Conservation (phyloP, 2,797 vertebrate species). For the Urosaurus nigricauda region DNA sequence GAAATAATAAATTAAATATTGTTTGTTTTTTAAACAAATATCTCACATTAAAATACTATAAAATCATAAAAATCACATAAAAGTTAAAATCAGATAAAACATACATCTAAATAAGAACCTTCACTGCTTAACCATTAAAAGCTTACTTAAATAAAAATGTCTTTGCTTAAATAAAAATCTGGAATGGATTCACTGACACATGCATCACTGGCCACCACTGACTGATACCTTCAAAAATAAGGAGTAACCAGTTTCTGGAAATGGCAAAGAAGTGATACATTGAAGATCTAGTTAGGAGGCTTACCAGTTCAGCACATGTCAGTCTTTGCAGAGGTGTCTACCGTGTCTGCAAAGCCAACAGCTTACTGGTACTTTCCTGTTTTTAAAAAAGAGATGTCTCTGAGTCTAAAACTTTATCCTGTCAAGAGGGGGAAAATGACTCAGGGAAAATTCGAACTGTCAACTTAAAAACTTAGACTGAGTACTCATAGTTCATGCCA, state of each 20-base stretch:
- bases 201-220: too few species aligned
- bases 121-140: too few species aligned
- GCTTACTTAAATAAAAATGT: too few species aligned
- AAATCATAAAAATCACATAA: too few species aligned
- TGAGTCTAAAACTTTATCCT: background rate
- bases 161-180: too few species aligned
- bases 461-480: background rate
- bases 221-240: background rate
- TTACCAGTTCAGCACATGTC: background rate
- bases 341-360: background rate
- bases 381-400: background rate
- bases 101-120: too few species aligned
- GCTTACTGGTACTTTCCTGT: background rate
- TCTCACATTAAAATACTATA: too few species aligned
- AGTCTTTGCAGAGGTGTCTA: background rate
- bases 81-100: too few species aligned
- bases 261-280: background rate
- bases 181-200: too few species aligned
- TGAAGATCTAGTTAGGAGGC: background rate
- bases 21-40: too few species aligned
- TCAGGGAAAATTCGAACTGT: background rate
- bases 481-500: background rate
- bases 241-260: background rate
- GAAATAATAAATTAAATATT: too few species aligned
- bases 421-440: background rate